phyloP scores from a whole-genome alignment of 2,888 invertebrate genomes.

The Gibbula magus region DNA sequence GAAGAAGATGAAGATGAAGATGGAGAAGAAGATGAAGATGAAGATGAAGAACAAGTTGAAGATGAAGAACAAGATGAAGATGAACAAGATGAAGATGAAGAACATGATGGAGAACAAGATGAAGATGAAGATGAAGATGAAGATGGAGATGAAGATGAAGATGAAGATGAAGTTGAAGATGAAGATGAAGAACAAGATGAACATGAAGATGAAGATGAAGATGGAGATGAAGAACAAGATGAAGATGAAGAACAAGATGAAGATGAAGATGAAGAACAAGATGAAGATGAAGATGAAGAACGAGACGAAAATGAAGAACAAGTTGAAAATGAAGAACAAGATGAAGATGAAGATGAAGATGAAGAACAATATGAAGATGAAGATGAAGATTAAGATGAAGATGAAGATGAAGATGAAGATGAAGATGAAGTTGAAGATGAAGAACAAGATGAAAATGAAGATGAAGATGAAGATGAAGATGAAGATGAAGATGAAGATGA shows the following conservation, averaged over 20 bases:
- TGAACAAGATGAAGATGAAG: not conserved
- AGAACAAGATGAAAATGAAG: no score
- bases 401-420: no score
- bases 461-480: no score
- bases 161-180: not conserved
- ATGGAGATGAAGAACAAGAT: no score
- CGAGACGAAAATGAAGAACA: not conserved
- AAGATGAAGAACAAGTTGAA: not conserved
- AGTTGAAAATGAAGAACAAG: not conserved
- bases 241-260: not conserved
- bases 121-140: no score
- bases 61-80: not conserved
- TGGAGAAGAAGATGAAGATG: not conserved
- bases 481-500: no score
- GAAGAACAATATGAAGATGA: no score
- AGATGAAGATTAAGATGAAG: no score
- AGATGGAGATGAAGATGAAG: no score
- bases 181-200: not conserved
- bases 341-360: no score
- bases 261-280: not conserved
- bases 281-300: not conserved
- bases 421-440: not conserved
- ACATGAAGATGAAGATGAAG: not conserved
- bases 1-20: no score
- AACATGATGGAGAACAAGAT: not conserved